A percentile compares a stretch with the other conserved stretches of the same genome.
Evolutionary conservation across 2,797 vertebrate genomes (phyloP).

Genomic region (Xyrichtys novacula): DNA sequence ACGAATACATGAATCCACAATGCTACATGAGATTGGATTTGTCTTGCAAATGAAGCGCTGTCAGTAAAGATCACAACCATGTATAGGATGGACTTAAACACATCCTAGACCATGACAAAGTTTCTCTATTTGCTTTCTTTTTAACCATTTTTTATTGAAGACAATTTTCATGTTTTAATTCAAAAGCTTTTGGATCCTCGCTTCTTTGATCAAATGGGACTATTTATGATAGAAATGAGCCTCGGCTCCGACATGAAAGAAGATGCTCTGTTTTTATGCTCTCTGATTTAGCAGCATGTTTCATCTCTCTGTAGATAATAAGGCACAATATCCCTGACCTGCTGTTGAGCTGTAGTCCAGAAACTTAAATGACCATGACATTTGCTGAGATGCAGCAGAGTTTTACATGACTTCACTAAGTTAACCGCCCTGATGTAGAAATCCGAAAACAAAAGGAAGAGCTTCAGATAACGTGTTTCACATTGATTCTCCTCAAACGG

Average conservation of each 20-base stretch:
- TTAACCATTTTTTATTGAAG: too few relatives aligned
- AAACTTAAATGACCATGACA: conserved; percentile 16
- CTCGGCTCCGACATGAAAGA: background rate
- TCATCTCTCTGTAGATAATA: conserved; percentile 2
- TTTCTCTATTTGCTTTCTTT: too few relatives aligned
- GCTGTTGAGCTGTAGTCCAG: background rate
- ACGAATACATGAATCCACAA: too few relatives aligned
- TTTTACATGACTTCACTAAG: conserved; percentile 14
- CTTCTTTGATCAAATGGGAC: conserved; percentile 12
- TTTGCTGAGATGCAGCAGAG: background rate
- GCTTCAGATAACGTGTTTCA: too few relatives aligned
- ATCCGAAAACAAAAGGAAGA: background rate
- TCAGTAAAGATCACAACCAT: too few relatives aligned
- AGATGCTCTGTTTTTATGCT: background rate
- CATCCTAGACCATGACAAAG: too few relatives aligned
- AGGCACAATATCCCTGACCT: conserved; percentile 3
- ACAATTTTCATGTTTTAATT: too few relatives aligned
- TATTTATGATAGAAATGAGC: too few relatives aligned
- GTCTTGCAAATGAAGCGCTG: too few relatives aligned
- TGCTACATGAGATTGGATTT: too few relatives aligned
- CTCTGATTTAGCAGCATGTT: conserved; percentile 10
- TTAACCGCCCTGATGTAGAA: background rate
- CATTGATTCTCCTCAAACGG: background rate
- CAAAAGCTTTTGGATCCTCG: background rate
- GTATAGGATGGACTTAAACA: too few relatives aligned